These are phyloP conservation scores for Luperina nickerlii DNA, from an alignment of 2,888 invertebrate species.

Conservation along the genomic window DNA sequence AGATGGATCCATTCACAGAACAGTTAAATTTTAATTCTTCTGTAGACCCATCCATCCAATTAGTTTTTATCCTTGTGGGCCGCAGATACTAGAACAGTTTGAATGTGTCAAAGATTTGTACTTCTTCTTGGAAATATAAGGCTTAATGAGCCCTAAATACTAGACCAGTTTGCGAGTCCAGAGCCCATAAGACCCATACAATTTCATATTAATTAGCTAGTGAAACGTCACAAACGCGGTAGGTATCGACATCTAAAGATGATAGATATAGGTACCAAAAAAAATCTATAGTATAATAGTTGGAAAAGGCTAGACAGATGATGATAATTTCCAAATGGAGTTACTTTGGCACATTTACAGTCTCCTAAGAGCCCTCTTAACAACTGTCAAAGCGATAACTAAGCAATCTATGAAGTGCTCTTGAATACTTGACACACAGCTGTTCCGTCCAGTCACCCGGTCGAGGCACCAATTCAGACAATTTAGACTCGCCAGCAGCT, in stretches of 20 bases:
- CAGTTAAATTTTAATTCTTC: no score
- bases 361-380: slow-evolving; percentile 1
- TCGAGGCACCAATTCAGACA: slow-evolving; percentile 79
- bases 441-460: slow-evolving; percentile 69
- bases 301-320: neutral
- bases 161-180: neutral
- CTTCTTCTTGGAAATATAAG: neutral
- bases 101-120: neutral
- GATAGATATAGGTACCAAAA: no score
- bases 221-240: no score
- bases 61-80: neutral
- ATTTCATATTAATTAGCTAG: neutral
- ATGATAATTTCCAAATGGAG: neutral
- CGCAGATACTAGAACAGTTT: neutral
- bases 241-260: no score
- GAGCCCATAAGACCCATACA: neutral
- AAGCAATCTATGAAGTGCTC: slow-evolving; percentile 27
- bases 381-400: neutral
- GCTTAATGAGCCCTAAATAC: no score
- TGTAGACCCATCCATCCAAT: neutral
- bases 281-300: no score
- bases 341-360: slow-evolving; percentile 3
- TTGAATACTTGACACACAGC: slow-evolving; percentile 47
- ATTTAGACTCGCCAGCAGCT: slow-evolving; percentile 74
- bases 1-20: no score